Percentiles rank a stretch among this genome's conserved stretches.
phyloP scores from a whole-genome alignment of 2,113 vertebrate species.

The Entelurus aequoreus region DNA sequence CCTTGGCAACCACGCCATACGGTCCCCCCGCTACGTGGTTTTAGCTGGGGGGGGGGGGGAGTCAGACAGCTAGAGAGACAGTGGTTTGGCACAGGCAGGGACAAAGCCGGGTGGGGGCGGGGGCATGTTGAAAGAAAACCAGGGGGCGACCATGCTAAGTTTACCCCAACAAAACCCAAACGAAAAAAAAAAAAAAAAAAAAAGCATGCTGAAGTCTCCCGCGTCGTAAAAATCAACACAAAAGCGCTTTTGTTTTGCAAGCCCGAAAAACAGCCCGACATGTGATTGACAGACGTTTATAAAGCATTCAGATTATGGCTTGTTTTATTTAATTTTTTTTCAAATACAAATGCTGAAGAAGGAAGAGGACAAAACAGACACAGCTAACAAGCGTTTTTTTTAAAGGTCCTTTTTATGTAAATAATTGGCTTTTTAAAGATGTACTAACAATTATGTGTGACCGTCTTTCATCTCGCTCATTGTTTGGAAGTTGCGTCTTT shows the following conservation, averaged over 20 bases:
- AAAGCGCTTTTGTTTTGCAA: conserved; percentile 43
- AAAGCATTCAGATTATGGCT: conserved; percentile 32
- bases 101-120: conserved; percentile 27
- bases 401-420: too few species aligned
- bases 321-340: too few species aligned
- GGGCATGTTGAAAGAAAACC: conserved; percentile 39
- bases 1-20: conserved; percentile 38
- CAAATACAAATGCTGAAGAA: neutral
- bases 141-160: conserved; percentile 47
- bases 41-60: conserved; percentile 56
- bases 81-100: conserved; percentile 74
- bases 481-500: too few species aligned
- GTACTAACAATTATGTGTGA: too few species aligned
- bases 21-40: conserved; percentile 62
- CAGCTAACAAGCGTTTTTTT: too few species aligned
- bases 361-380: conserved; percentile 7
- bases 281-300: conserved; percentile 51
- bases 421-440: too few species aligned
- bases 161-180: conserved; percentile 42
- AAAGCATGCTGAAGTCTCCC: conserved; percentile 37
- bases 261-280: conserved; percentile 21
- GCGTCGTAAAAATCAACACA: conserved; percentile 31
- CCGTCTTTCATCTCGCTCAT: too few species aligned
- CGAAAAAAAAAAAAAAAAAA: conserved; percentile 32
- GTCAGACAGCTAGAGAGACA: conserved; percentile 77